phyloP scores from a whole-genome alignment of 2,113 vertebrate species.

The Rhegmatorhina hoffmannsi region DNA sequence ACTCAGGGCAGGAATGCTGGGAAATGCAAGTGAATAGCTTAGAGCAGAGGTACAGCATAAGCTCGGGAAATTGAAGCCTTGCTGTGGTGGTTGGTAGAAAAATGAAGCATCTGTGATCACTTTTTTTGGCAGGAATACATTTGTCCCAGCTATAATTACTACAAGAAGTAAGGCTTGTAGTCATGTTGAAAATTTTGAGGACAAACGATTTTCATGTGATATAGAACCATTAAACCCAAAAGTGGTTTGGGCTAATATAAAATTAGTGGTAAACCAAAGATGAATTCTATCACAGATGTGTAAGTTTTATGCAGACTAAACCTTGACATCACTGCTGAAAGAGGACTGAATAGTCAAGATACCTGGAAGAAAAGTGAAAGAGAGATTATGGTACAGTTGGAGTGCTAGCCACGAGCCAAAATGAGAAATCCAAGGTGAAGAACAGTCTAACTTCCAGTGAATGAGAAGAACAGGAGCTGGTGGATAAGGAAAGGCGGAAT shows the following conservation, averaged over 20 bases:
- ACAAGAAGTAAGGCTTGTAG: background rate
- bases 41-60: background rate
- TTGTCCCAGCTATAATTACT: background rate
- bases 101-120: background rate
- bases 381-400: background rate
- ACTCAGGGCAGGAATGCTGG: background rate
- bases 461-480: background rate
- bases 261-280: background rate
- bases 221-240: background rate
- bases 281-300: background rate
- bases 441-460: background rate
- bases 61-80: background rate
- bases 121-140: background rate
- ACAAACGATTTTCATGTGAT: background rate
- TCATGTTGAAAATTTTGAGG: background rate
- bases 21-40: background rate
- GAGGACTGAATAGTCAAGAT: background rate
- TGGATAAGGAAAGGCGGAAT: background rate
- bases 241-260: background rate
- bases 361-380: background rate
- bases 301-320: background rate
- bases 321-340: background rate
- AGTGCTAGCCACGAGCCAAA: background rate
- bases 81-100: background rate
- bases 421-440: background rate